Evolutionary conservation across 2,113 vertebrate genomes (phyloP).

Genomic region (Cephalophus harveyi): DNA sequence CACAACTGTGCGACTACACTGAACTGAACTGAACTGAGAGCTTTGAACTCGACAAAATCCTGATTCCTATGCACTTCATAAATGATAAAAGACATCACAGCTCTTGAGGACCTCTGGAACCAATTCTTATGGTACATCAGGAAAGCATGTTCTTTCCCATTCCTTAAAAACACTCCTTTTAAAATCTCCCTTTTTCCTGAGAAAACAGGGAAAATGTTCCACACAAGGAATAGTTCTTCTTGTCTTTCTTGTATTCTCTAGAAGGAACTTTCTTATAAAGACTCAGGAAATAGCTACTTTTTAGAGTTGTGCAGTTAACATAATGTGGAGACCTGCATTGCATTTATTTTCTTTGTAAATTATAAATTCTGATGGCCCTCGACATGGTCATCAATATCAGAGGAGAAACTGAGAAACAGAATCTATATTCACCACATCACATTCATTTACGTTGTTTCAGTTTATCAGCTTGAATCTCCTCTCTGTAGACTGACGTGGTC

Average conservation of each 20-base stretch:
- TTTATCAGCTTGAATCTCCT: neutral
- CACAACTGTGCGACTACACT: fast-evolving
- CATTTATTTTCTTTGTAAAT: neutral
- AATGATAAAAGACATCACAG: neutral
- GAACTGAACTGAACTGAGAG: neutral
- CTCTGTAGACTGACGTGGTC: neutral
- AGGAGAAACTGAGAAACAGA: neutral
- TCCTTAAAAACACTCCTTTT: neutral
- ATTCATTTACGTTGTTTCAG: neutral
- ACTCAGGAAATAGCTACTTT: neutral
- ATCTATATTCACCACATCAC: neutral
- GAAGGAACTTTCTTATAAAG: neutral
- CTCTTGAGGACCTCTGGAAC: neutral
- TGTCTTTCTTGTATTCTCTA: neutral
- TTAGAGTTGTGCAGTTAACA: neutral
- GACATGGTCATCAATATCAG: neutral
- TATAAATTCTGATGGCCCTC: neutral
- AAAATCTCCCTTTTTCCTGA: neutral
- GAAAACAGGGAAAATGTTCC: neutral
- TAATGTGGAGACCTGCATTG: neutral
- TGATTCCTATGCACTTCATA: neutral
- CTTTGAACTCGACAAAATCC: neutral
- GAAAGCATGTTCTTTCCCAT: neutral
- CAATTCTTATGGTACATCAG: neutral
- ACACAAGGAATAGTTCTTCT: neutral